Percentiles rank a stretch among this genome's conserved stretches.
Conservation (phyloP, 2,888 invertebrate species). For the Seladonia tumulorum region DNA sequence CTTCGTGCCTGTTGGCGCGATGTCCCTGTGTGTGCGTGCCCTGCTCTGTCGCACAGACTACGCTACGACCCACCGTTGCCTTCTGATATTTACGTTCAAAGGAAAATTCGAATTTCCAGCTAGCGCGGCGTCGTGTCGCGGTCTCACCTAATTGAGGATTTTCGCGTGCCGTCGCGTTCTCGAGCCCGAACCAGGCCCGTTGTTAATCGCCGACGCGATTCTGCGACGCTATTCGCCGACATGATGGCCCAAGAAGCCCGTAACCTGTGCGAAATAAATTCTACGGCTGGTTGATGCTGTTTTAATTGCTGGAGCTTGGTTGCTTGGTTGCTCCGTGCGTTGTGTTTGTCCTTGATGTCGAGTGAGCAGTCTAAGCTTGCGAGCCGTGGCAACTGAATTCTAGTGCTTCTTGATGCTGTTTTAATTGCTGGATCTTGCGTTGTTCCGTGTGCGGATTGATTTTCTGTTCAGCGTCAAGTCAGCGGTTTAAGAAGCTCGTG, state of each 20-base stretch:
- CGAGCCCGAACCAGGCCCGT: background rate
- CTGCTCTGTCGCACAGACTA: background rate
- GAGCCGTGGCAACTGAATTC: background rate
- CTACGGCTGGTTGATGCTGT: background rate
- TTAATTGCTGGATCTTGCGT: background rate
- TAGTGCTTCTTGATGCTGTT: background rate
- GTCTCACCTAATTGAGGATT: conserved; percentile 21
- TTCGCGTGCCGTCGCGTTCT: background rate
- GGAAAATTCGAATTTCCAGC: conserved; percentile 15
- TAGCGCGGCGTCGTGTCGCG: background rate
- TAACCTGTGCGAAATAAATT: background rate
- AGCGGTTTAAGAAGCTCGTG: background rate
- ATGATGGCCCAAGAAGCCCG: background rate
- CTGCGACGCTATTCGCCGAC: background rate
- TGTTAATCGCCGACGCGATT: background rate
- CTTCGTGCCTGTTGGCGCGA: background rate
- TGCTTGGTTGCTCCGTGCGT: background rate
- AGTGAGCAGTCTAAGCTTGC: background rate
- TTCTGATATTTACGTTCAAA: conserved; percentile 17
- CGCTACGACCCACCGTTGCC: background rate
- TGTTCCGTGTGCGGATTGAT: background rate
- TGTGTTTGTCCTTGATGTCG: background rate
- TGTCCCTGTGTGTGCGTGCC: background rate
- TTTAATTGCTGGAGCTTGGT: background rate
- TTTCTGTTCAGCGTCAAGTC: background rate